Conservation (phyloP, 1,140 invertebrate genomes). For the Brachionus angularis region DNA sequence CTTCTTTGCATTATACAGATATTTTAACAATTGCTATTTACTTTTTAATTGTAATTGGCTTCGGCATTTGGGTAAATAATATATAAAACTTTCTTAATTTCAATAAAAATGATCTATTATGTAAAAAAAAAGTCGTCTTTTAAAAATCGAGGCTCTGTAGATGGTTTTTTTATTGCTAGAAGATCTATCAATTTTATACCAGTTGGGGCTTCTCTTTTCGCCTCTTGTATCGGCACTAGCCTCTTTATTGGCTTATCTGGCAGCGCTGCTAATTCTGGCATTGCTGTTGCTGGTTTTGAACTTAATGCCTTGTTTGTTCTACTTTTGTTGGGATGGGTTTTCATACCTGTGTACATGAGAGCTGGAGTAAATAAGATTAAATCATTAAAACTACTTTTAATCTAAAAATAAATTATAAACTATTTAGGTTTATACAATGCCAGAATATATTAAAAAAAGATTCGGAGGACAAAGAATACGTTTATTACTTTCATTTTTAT, state of each 20-base stretch:
- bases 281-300: slow-evolving; percentile 62
- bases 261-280: slow-evolving; percentile 52
- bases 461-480: slow-evolving; percentile 64
- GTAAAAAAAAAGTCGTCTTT: not conserved
- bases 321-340: slow-evolving; percentile 60
- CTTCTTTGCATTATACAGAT: slow-evolving; percentile 15
- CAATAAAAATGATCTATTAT: not conserved
- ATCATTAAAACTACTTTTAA: not conserved
- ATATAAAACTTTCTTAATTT: not conserved
- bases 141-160: slow-evolving; percentile 25
- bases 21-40: not conserved
- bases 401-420: slow-evolving; percentile 16
- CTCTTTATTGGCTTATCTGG: slow-evolving; percentile 64
- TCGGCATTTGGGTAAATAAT: slow-evolving; percentile 31
- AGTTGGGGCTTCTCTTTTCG: slow-evolving; percentile 64
- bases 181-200: slow-evolving; percentile 14
- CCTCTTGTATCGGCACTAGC: slow-evolving; percentile 64
- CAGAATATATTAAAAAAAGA: slow-evolving; percentile 63
- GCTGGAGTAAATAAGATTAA: slow-evolving; percentile 47
- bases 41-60: slow-evolving; percentile 7
- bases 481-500: slow-evolving; percentile 62
- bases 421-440: slow-evolving; percentile 63
- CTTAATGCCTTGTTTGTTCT: slow-evolving; percentile 58
- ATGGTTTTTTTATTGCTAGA: slow-evolving; percentile 5
- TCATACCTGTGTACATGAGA: slow-evolving; percentile 61